A percentile compares a stretch with the other conserved stretches of the same genome.
Evolutionary conservation across 2,888 invertebrate species (phyloP).

Genomic region (Aricia artaxerxes): DNA sequence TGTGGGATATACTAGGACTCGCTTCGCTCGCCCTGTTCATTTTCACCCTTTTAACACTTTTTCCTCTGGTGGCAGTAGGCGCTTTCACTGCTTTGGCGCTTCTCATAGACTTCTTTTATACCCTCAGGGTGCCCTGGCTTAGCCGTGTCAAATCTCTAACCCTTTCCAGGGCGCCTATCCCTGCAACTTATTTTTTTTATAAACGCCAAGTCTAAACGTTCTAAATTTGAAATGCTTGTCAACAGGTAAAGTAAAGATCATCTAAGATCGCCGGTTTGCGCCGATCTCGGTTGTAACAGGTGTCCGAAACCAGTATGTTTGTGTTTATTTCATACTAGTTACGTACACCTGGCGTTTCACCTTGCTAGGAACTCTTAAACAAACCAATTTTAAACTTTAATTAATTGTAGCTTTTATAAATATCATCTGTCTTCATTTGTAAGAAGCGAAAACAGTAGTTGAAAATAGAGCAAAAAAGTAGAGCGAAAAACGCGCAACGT

Average conservation of each 20-base stretch:
- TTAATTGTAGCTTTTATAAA: conserved; percentile 3
- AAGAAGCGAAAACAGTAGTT: not conserved
- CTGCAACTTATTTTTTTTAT: not conserved
- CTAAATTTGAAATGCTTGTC: not conserved
- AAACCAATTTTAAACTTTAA: conserved; percentile 10
- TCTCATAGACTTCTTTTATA: too few relatives aligned
- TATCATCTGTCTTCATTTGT: conserved; percentile 7
- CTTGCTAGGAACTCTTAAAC: not conserved
- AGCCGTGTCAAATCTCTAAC: not conserved
- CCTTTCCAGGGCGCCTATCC: too few relatives aligned
- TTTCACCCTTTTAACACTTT: too few relatives aligned
- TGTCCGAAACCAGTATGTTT: conserved; percentile 16
- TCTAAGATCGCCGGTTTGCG: not conserved
- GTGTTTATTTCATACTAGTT: conserved; percentile 3
- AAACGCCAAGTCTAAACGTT: not conserved
- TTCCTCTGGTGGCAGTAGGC: too few relatives aligned
- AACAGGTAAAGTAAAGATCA: not conserved
- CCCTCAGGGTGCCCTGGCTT: too few relatives aligned
- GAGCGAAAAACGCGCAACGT: not conserved
- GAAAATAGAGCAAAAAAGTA: conserved; percentile 17
- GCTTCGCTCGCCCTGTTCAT: too few relatives aligned
- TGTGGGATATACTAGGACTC: too few relatives aligned
- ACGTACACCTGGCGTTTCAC: conserved; percentile 13
- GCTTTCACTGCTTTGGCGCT: too few relatives aligned
- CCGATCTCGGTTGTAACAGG: not conserved